Base-by-base conservation (phyloP, 2,888 invertebrate genomes). In the Limnephilus auricula region DNA sequence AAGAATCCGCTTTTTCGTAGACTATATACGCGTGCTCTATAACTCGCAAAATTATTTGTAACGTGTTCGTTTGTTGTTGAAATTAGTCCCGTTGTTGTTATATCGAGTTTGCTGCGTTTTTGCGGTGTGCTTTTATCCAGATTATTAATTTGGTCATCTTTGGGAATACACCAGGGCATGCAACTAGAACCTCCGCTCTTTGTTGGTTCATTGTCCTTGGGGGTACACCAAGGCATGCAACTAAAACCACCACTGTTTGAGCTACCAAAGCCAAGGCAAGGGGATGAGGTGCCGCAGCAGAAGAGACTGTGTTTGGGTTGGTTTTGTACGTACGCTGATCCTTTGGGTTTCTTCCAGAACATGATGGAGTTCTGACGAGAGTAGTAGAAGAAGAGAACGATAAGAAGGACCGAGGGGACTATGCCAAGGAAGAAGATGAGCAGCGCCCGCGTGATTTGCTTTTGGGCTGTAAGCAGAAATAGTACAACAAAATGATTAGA, bases 391-490 rank as follows among this genome's bases (percentile, higher is more conserved):
- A 98, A 95, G 94, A 98, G 96, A 79, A 97, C 95, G 4, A 97
- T 94, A 34, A 98, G 94, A 1, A 97, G 96, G 82, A 97, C 95
- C 92, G 97, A 95, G 0, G 99, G 99, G 90, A 99, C 96, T 93
- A 99, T 97, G 37, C 98, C 97, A 93, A 99, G 96, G 97, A 99
- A 98, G 94, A 99, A 97, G 93, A 99, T 97, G 95, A 98, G 98
- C 96, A 99, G 96, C 65, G 98, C 98, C 92, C 98, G 97, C 94
- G 98, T 97, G 94, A 98, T 97, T 94, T 97, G 97, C 93, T 96
- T 96, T 94, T 97, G 96, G 93, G 97, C 98, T 98, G 96, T 78
- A 96, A 96, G 82, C 80, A 89, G n/a, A 87, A 78, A 89, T n/a
- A 91, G 50, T 65, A 87, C 50, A 87, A 32, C 18, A 31, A 87